Conservation (phyloP, 2,113 vertebrate species). For the Sakesphorus luctuosus region DNA sequence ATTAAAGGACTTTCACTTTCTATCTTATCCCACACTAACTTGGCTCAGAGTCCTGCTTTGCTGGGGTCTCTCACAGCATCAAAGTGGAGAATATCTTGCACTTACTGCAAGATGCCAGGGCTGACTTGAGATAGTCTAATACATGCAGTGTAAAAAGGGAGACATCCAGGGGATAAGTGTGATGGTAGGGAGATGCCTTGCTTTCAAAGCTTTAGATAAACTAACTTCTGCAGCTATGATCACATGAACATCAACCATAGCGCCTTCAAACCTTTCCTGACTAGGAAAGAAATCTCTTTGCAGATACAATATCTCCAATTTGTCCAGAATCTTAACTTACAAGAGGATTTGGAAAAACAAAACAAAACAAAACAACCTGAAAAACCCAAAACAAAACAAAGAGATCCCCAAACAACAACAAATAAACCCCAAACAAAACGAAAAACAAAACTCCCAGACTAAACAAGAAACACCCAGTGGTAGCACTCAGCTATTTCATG, state of each 20-base stretch:
- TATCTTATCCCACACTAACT: too few species aligned
- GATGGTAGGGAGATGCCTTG: background rate
- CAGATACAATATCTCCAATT: background rate
- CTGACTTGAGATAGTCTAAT: background rate
- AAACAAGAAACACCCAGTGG: background rate
- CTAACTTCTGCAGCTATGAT: background rate
- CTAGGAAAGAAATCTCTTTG: background rate
- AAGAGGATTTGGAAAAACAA: background rate
- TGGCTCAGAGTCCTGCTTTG: too few species aligned
- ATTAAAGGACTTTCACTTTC: too few species aligned
- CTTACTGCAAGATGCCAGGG: background rate
- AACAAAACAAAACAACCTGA: too few species aligned
- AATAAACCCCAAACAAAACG: background rate
- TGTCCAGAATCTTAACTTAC: background rate
- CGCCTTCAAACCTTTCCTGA: background rate
- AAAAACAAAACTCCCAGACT: background rate
- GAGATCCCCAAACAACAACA: background rate
- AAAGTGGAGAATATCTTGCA: background rate
- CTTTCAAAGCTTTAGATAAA: background rate
- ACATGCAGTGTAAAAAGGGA: background rate
- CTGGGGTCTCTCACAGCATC: too few species aligned
- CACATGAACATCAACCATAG: background rate
- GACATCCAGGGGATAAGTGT: background rate
- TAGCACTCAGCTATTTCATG: background rate
- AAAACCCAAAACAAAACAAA: background rate